These are phyloP conservation scores for Diabrotica balteata DNA, from an alignment of 2,888 invertebrate genomes.

Conservation along the genomic window DNA sequence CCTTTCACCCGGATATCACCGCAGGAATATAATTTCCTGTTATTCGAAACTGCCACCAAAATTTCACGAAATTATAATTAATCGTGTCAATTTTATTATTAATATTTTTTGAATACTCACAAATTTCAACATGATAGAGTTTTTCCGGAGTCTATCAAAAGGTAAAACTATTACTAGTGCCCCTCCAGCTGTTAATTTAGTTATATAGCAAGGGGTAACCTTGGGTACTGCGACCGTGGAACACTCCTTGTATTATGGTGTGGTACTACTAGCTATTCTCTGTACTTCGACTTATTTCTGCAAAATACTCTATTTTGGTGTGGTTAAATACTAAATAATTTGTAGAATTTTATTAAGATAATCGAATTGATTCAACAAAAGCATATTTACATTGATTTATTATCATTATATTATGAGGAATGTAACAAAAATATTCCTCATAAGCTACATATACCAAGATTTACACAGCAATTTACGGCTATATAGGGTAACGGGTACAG, in stretches of 20 bases:
- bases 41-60: neutral
- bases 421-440: too few relatives aligned
- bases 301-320: neutral
- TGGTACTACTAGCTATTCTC: conserved; percentile 13
- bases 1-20: conserved; percentile 1
- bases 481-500: too few relatives aligned
- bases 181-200: conserved; percentile 52
- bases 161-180: conserved; percentile 59
- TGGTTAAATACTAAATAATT: too few relatives aligned
- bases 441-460: too few relatives aligned
- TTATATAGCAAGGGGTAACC: conserved; percentile 58
- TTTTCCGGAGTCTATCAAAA: conserved; percentile 50
- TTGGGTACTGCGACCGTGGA: conserved; percentile 59
- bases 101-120: conserved; percentile 50
- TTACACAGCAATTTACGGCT: too few relatives aligned
- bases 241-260: conserved; percentile 49
- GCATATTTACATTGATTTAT: too few relatives aligned
- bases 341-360: too few relatives aligned
- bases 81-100: conserved; percentile 15
- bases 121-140: conserved; percentile 51
- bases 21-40: conserved; percentile 3
- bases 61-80: conserved; percentile 18
- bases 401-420: too few relatives aligned
- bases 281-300: conserved; percentile 15
- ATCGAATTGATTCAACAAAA: too few relatives aligned